A percentile compares a stretch with the other conserved stretches of the same genome.
Evolutionary conservation across 2,113 vertebrate genomes (phyloP).

Genomic region (Zeus faber): DNA sequence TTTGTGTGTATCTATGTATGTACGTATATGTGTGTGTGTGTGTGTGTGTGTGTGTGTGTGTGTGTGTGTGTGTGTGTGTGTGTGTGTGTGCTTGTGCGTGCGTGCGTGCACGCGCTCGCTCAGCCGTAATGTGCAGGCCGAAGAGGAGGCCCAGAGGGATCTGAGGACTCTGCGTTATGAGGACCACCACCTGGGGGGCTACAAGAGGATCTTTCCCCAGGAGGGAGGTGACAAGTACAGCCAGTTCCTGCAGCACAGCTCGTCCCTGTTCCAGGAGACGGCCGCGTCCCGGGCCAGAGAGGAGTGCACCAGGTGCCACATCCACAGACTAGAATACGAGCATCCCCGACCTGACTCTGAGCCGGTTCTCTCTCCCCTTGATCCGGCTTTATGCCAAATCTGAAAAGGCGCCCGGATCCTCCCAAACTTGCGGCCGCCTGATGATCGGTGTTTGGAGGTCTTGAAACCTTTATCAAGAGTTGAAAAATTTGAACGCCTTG

Average conservation of each 20-base stretch:
- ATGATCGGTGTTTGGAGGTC: too few relatives aligned
- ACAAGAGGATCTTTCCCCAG: constrained; percentile 66
- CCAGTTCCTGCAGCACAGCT: constrained; percentile 69
- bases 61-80: neutral
- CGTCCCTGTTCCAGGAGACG: constrained; percentile 70
- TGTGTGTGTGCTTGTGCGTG: neutral
- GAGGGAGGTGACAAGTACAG: constrained; percentile 55
- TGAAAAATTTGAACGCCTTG: too few relatives aligned
- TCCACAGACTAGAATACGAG: too few relatives aligned
- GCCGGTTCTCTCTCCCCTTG: neutral
- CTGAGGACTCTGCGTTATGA: constrained; percentile 63
- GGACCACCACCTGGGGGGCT: constrained; percentile 61
- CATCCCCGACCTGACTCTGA: too few relatives aligned
- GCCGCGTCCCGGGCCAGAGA: constrained; percentile 67
- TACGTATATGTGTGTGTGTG: neutral
- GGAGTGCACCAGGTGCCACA: constrained; percentile 53
- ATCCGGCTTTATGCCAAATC: too few relatives aligned
- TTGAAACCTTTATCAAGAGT: too few relatives aligned
- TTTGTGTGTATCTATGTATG: neutral
- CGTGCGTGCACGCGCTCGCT: neutral
- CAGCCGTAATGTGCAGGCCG: constrained; percentile 56
- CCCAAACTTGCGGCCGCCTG: too few relatives aligned
- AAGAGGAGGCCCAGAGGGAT: constrained; percentile 44
- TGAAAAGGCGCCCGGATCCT: too few relatives aligned
- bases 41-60: constrained; percentile 3